Conservation (phyloP, 2,113 vertebrate species). For the Heptranchias perlo region DNA sequence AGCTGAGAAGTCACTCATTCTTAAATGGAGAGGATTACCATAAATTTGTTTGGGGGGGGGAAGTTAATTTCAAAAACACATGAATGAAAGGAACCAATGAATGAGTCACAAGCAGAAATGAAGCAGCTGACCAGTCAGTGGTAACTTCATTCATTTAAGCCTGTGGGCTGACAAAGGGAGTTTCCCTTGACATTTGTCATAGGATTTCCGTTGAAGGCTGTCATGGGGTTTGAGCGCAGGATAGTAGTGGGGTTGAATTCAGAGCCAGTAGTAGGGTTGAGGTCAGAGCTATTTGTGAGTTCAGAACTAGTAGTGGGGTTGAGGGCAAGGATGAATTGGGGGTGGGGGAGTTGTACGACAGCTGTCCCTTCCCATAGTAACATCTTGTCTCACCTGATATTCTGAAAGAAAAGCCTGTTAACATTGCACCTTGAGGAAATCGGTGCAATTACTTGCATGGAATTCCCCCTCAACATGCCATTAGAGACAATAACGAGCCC, state of each 20-base stretch:
- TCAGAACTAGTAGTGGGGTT: neutral
- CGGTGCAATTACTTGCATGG: neutral
- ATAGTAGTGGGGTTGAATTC: neutral
- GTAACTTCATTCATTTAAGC: slow-evolving; percentile 1
- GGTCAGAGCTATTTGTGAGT: neutral
- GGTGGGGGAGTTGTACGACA: neutral
- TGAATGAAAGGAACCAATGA: neutral
- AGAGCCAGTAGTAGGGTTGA: neutral
- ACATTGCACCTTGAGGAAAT: neutral
- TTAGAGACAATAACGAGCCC: neutral
- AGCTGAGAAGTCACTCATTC: neutral
- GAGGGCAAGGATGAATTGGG: neutral
- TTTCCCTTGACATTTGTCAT: neutral
- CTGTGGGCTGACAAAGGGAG: neutral
- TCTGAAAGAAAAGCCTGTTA: neutral
- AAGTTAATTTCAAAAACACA: neutral
- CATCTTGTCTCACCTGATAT: neutral
- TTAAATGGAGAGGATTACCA: neutral
- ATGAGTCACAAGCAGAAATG: neutral
- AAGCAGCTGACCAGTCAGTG: neutral
- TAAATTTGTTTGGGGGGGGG: neutral
- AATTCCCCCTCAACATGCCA: neutral
- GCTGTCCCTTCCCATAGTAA: neutral
- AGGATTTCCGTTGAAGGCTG: neutral
- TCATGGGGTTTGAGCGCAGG: neutral